Evolutionary conservation across 1,140 invertebrate genomes (phyloP), one percentile per base, ranked within the genome.

Genomic region (Dinothrombium tinctorium): DNA sequence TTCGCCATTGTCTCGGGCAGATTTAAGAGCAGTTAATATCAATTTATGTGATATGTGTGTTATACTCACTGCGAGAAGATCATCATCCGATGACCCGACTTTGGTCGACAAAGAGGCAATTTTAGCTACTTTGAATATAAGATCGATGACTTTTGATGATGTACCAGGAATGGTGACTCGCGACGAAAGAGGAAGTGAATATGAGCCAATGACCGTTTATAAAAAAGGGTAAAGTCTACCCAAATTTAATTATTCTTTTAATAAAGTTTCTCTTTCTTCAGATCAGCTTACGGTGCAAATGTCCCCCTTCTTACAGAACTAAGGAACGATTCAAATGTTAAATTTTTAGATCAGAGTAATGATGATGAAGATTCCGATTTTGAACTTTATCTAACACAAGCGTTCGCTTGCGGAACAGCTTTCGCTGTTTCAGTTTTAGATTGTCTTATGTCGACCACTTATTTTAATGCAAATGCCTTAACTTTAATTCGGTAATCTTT

Each of bases 341-440:
- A 98, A 71, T 99, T 98, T 65, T 67, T 99, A 60, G 92, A 99
- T 66, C 92, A 98, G 70, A n/a, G n/a, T n/a, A 90, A 98, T 62
- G 90, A 98, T 59, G 90, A 98, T 54, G 92, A 99, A 59, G 90
- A 98, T 65, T 89, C 92, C 38, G 89, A 96, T 60, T 95, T 87
- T 42, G 90, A 98, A 64, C 66, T 99, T 54, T 99, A 98, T 67
- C 73, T 98, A 54, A 96, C 92, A 45, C 90, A 96, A 61, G 90
- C 92, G 25, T 99, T 99, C 63, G 90, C 92, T 49, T 99, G 90
- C 65, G 92, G 92, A 46, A 96, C 90, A 53, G 90, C 90, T 49
- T 99, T 99, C 61, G 90, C 92, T 54, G 90, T 96, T 63, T 94
- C 86, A 64, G 92, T 99, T 43, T 69, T 99, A 48, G 92, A 99